phyloP scores from a whole-genome alignment of 1,140 invertebrate genomes.

The Tetramorium simillimum region DNA sequence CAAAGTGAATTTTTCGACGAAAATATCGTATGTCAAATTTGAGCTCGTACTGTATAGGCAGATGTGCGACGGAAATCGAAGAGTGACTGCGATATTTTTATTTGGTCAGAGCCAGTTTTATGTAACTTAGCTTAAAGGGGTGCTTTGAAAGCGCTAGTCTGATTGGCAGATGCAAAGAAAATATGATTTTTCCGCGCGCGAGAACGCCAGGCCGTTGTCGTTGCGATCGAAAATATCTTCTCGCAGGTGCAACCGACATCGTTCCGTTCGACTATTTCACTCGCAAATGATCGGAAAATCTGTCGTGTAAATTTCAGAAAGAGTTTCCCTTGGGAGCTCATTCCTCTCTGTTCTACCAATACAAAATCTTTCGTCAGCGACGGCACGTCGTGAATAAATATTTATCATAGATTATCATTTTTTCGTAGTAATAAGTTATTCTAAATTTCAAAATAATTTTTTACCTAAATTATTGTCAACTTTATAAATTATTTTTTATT shows the following conservation, averaged over 20 bases:
- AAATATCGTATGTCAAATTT: conserved; percentile 50
- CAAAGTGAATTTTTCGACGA: conserved; percentile 39
- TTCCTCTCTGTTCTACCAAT: background rate
- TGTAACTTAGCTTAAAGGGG: conserved; percentile 38
- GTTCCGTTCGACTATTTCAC: conserved; percentile 41
- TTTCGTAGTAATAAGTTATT: background rate
- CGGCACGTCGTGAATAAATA: background rate
- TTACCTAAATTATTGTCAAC: background rate
- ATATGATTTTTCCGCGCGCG: conserved; percentile 53
- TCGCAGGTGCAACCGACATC: conserved; percentile 43
- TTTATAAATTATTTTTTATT: background rate
- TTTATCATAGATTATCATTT: background rate
- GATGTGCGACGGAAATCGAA: conserved; percentile 25
- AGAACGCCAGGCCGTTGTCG: conserved; percentile 44
- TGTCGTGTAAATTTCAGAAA: conserved; percentile 46
- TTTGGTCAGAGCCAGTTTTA: conserved; percentile 41
- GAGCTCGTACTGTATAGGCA: background rate
- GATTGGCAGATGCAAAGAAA: conserved; percentile 70
- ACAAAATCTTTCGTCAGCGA: background rate
- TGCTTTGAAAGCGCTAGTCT: conserved; percentile 37
- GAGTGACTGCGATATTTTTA: conserved; percentile 37
- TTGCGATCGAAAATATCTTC: conserved; percentile 54
- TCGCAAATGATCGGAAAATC: conserved; percentile 58
- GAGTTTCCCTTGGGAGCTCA: background rate
- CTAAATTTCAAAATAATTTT: background rate